Evolutionary conservation across 2,797 vertebrate genomes (phyloP), one percentile per base, ranked within the genome.

Genomic region (Fistularia tabacaria): DNA sequence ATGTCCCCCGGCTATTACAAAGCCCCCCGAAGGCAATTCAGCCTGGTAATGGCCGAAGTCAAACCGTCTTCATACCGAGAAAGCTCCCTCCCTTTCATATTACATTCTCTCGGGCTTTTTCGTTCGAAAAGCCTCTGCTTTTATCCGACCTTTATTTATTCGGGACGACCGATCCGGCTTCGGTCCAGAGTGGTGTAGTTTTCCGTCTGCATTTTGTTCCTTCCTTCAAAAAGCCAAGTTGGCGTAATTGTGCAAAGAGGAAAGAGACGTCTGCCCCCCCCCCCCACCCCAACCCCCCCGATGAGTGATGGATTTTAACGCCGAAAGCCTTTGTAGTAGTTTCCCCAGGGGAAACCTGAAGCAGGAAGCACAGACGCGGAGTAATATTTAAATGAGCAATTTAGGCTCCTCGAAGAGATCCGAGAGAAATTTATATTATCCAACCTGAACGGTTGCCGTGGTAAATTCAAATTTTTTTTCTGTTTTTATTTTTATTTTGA

Each of bases 41-140:
- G 40, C 51, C 47, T 3, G 10, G n/a, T 81, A 80, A 80, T 80
- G 70, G 65, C 48, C 50, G 52, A n/a, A 36, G 68, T 58, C 54
- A 50, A 11, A 61, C 38, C 75, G 12, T 36, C n/a, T 51, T 57
- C 47, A 54, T 43, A 14, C 46, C 12, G 39, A 60, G 49, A 70
- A 57, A 58, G 14, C n/a, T n/a, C 39, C 36, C 10, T 51, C 7
- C 11, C 46, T 42, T 11, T 11, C 10, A 42, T 42, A 42, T 42
- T 42, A 41, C 1, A 40, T 48, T 49, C 40, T 66, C 15, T 49
- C 9, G 43, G 46, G 57, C 44, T 13, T 54, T 68, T 62, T 46
- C 3, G 38, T 38, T 49, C 63, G 13, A 64, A n/a, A 66, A 76
- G 52, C 38, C n/a, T 69, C 38, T 11, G 54, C 51, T 51, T 57